Evolutionary conservation across 1,140 invertebrate species (phyloP), one percentile per base, ranked within the genome.

Genomic region (Bactericera cockerelli): DNA sequence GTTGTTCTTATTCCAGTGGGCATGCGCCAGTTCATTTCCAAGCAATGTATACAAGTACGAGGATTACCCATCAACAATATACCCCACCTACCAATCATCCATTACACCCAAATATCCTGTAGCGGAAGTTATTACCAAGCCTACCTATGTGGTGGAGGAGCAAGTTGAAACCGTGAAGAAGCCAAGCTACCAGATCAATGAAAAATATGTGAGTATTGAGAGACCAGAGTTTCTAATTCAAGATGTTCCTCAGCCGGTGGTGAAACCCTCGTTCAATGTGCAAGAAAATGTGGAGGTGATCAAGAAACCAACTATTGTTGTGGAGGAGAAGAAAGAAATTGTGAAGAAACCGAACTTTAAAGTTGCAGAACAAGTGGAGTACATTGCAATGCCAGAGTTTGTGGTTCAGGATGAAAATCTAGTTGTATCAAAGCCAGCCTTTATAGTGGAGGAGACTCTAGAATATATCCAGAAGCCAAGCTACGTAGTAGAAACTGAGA

Each of bases 311-410:
- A 49, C 6, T 49, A 49, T 49, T 49, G 42, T 49, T 22, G 22
- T 49, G n/a, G 42, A 49, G 22, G 42, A 49, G n/a, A 49, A 49
- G 22, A 49, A 49, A 16, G 42, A 49, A 49, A 16, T 49, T 49
- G 42, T 49, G 19, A 49, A 49, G 42, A 49, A 49, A 49, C 42
- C 42, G 19, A 49, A 49, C 22, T 49, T 49, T 16, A 49, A 49
- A 49, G 42, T 49, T 8, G 19, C n/a, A 6, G 42, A 49, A 49
- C 42, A 49, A 49, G 42, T 49, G n/a, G 42, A 49, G 22, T 49
- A 49, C 42, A 49, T 49, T 49, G 42, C 42, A 4, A 49, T 49
- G 42, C 42, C 42, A 49, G 42, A 49, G 42, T 49, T 49, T n/a
- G n/a, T 49, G 8, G 42, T 49, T 4, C 8, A 49, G 19, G 42